These are phyloP conservation scores for Melanaphis sacchari DNA, from an alignment of 1,140 invertebrate genomes.

Conservation along the genomic window DNA sequence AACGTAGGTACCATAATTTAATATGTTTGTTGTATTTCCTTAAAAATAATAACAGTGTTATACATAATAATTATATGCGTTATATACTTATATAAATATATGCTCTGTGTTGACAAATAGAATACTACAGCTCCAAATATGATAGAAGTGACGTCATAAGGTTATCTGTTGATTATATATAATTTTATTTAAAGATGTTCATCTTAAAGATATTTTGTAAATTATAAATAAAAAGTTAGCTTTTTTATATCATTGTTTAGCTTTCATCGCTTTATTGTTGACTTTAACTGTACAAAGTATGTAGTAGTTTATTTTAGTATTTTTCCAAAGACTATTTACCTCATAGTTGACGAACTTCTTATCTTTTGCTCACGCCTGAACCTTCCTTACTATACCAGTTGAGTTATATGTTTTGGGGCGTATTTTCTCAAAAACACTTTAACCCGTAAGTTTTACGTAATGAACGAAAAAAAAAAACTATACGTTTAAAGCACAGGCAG, in stretches of 20 bases:
- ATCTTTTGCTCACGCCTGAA: neutral
- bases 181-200: neutral
- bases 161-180: neutral
- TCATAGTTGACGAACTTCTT: neutral
- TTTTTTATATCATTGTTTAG: neutral
- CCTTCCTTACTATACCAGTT: neutral
- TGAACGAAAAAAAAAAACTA: neutral
- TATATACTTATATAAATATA: neutral
- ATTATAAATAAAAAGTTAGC: neutral
- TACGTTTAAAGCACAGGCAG: neutral
- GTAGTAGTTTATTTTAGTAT: neutral
- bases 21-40: neutral
- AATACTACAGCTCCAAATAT: neutral
- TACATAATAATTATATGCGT: neutral
- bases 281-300: neutral
- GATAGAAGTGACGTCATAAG: neutral
- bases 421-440: constrained; percentile 17
- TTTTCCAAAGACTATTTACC: neutral
- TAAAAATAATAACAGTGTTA: neutral
- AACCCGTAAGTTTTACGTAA: neutral
- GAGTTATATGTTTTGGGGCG: neutral
- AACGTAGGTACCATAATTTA: neutral
- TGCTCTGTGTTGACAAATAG: neutral
- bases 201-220: neutral
- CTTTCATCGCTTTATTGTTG: neutral